These are phyloP conservation scores for Catotricha subobsoleta DNA, from an alignment of 2,888 invertebrate species.

Conservation along the genomic window DNA sequence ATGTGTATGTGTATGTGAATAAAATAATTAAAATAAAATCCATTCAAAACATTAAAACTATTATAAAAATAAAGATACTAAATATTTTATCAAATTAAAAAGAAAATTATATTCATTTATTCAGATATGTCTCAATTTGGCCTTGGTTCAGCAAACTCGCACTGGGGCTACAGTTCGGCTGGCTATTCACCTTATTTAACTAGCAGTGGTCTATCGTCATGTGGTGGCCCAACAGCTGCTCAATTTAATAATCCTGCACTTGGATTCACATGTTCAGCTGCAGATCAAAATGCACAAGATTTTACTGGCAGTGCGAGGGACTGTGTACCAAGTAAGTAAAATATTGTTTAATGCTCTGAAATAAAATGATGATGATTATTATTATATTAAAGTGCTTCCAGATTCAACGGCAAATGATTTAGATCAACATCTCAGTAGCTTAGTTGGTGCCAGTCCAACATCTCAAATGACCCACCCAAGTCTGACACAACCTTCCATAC, in stretches of 20 bases:
- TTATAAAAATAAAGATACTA: too few species aligned
- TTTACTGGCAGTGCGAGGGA: constrained; percentile 39
- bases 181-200: constrained; percentile 72
- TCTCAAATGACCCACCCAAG: constrained; percentile 32
- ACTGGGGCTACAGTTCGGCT: constrained; percentile 76
- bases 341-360: not conserved
- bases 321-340: constrained; percentile 29
- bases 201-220: constrained; percentile 48
- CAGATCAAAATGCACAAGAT: constrained; percentile 43
- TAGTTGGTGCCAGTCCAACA: constrained; percentile 35
- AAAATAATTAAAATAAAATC: too few species aligned
- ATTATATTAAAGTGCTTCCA: constrained; percentile 42
- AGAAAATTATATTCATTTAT: constrained; percentile 11
- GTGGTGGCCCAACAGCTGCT: constrained; percentile 48
- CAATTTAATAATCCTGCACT: constrained; percentile 60
- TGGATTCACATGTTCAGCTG: constrained; percentile 50
- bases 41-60: too few species aligned
- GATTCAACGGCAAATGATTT: constrained; percentile 58
- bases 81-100: too few species aligned
- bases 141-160: constrained; percentile 64
- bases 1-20: not conserved
- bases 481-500: constrained; percentile 21
- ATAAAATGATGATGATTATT: not conserved
- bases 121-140: constrained; percentile 76
- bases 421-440: constrained; percentile 51